Evolutionary conservation across 2,797 vertebrate genomes (phyloP), one percentile per base, ranked within the genome.

Genomic region (Notamacropus eugenii): DNA sequence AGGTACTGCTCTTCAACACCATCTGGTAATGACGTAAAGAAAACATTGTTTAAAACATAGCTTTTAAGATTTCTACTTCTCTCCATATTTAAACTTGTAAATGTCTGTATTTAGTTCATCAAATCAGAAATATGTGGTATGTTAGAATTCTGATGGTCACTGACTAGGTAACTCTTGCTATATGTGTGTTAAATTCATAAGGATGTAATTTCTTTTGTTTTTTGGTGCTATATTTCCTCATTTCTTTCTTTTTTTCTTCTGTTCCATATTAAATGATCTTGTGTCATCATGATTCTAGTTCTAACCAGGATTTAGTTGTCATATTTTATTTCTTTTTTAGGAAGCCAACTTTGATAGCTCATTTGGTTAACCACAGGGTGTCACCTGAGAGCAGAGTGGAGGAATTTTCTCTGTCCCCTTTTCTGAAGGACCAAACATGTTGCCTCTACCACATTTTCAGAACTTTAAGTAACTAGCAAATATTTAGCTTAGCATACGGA

Each of bases 401-500:
- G 34, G 31, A 29, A n/a, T 94, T 94, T 94, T 91, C 46, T 94
- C 90, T 93, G 50, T 27, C 52, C 95, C 94, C 54, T 57, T 31
- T 92, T 95, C 91, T 92, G 52, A 96, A 52, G 31, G 50, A 95
- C 40, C 90, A 82, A 82, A 74, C 22, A 82, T 40, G 22, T 87
- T 87, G 4, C 9, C 90, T n/a, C 0, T n/a, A 74, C 91, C 55
- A 40, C 91, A 91, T 97, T 97, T 94, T 95, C 62, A 96, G 94
- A 55, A 90, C 46, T n/a, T n/a, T 59, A 12, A 50, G 62, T 94
- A 59, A 54, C 92, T 94, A 82, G 59, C 93, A 92, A 91, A 94
- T 34, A 93, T 52, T 91, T 93, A 92, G 94, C 93, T 97, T 96
- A 96, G 56, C 94, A n/a, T 93, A 90, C 74, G 55, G 94, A 59